Percentiles rank a stretch among this genome's conserved stretches.
Evolutionary conservation across 2,797 vertebrate species (phyloP).

Genomic region (Danionella dracula): DNA sequence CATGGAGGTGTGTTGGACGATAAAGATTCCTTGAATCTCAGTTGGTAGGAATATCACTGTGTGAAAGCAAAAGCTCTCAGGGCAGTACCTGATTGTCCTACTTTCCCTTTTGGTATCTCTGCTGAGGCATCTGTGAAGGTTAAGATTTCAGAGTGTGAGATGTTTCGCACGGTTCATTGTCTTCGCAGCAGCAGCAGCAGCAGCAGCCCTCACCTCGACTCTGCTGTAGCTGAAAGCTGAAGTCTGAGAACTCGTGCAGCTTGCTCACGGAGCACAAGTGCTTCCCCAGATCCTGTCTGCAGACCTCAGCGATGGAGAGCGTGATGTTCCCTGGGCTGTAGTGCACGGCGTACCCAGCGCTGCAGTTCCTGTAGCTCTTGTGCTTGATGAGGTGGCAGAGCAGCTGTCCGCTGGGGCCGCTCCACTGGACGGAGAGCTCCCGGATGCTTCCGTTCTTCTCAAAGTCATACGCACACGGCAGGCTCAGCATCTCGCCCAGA

Average conservation of each 20-base stretch:
- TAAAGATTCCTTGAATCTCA: too few species aligned
- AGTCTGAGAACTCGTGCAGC: slow-evolving; percentile 60
- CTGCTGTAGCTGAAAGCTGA: slow-evolving; percentile 46
- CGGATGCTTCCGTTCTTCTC: slow-evolving; percentile 48
- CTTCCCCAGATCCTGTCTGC: slow-evolving; percentile 49
- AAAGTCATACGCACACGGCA: slow-evolving; percentile 58
- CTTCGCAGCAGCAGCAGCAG: too few species aligned
- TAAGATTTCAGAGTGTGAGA: too few species aligned
- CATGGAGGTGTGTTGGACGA: too few species aligned
- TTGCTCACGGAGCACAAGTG: slow-evolving; percentile 70
- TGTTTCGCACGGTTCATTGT: too few species aligned
- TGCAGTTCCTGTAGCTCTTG: slow-evolving; percentile 66
- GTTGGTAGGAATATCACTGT: too few species aligned
- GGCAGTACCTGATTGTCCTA: too few species aligned
- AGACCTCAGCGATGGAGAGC: slow-evolving; percentile 52
- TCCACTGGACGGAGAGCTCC: slow-evolving; percentile 68
- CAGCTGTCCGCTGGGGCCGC: slow-evolving; percentile 53
- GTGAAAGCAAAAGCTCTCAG: too few species aligned
- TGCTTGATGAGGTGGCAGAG: slow-evolving; percentile 74
- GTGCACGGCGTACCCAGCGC: slow-evolving; percentile 52
- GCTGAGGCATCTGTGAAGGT: too few species aligned
- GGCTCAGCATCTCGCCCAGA: background rate
- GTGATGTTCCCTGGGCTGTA: slow-evolving; percentile 56
- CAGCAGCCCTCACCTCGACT: slow-evolving; percentile 59
- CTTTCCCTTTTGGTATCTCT: too few species aligned